Base-by-base conservation (phyloP, 2,888 invertebrate species). In the Aleiodes testaceus region DNA sequence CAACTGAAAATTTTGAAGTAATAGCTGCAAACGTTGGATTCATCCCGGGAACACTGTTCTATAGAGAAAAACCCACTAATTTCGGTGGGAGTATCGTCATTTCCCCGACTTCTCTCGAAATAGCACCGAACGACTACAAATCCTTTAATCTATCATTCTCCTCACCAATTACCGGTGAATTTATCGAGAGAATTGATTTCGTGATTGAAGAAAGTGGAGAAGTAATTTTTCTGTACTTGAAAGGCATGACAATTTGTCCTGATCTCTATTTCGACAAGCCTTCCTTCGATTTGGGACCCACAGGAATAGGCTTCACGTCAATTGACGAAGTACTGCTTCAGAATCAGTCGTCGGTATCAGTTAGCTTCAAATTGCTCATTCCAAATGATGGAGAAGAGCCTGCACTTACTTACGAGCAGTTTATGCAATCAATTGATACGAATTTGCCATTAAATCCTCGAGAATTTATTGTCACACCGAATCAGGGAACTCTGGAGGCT, bases 141-240 rank as follows among this genome's bases (percentile, higher is more conserved):
- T 87, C 89, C 7, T 91, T 92, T 79, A 86, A 89, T 11, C 82
- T 92, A 5, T 88, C 89, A 0, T 92, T 92, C 81, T 87, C 87
- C 22, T 91, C 92, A 66, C 88, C 89, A 7, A 89, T 89, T 26
- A 90, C 90, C 78, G 92, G 92, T 50, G 88, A 90, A 9, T 92
- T 91, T 80, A 88, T 91, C 65, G 92, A 92, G 85, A 90, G 90
- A 82, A 82, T 92, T 1, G 88, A 90, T 74, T 92, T 92, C 81
- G 70, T 81, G 1, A 89, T 92, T 70, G 88, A 89, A n/a, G 91
- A 92, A 77, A 91, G 92, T 0, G 83, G 86, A 67, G 90, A 92
- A 70, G 80, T 89, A 4, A 79, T 92, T 50, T 89, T 89, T 74
- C 81, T 92, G 16, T 89, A 90, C 78, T 86, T 92, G 67, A 91